Evolutionary conservation across 2,113 vertebrate species (phyloP), one percentile per base, ranked within the genome.

Genomic region (Chlorodrepanis virens): DNA sequence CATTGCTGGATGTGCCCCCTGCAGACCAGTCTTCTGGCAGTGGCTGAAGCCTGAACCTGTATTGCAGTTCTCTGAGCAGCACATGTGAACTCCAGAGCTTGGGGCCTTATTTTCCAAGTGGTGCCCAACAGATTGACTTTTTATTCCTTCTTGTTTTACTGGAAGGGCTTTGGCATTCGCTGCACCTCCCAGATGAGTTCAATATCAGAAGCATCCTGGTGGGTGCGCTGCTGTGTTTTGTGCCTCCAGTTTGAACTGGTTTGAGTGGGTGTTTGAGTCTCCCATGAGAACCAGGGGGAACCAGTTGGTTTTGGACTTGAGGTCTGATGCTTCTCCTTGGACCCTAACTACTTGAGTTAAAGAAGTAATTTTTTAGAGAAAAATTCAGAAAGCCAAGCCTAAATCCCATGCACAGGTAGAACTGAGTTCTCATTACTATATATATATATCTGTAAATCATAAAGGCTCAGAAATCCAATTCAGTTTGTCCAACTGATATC

Each of bases 271-370:
- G 49, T 57, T 69, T 53, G 24, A 60, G 18, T 60, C 40, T 40
- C 7, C 25, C 4, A 4, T 37, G 68, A 76, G 25, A 45, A 65
- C 40, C 28, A 47, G n/a, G 33, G 59, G 19, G 4, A 45, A 22
- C 0, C 1, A 40, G 39, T 9, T 69, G 47, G 11, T 42, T 81
- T 47, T 81, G 49, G 40, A 13, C 21, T 12, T 0, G 0, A 63
- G 8, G 12, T 65, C 27, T 28, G 44, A 35, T 80, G 24, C 37
- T 57, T 65, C 74, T 53, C 1, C 81, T 52, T 37, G 24, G 17
- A 79, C 25, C 6, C 52, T 35, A 71, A 37, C 29, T 31, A 12
- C 14, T 17, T 27, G 11, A 54, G 20, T 54, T 76, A 14, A 74
- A 70, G 13, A 35, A 53, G 19, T 44, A n/a, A 13, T 40, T 83